Evolutionary conservation across 2,888 invertebrate species (phyloP).

Genomic region (Doris montereyensis): DNA sequence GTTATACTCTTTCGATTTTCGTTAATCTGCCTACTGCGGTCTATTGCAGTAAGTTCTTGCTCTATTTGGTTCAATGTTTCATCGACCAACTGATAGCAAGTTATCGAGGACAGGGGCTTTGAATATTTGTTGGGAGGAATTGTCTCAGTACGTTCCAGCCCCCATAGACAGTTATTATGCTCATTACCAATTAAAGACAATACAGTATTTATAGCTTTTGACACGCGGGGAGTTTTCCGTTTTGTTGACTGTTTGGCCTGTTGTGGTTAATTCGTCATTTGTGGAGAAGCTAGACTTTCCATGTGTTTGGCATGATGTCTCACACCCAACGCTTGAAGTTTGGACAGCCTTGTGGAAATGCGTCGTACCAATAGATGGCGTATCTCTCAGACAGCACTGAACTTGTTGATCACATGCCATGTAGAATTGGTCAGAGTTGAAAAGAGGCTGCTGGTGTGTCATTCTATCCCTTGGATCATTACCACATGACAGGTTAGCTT

Average conservation of each 20-base stretch:
- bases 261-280: too few relatives aligned
- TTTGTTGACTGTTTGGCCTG: too few relatives aligned
- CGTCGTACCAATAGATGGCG: neutral
- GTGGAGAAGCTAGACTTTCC: neutral
- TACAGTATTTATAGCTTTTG: slow-evolving; percentile 32
- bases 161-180: too few relatives aligned
- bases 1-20: neutral
- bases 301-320: slow-evolving; percentile 32
- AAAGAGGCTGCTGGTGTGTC: neutral
- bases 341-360: slow-evolving; percentile 15
- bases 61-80: slow-evolving; percentile 34
- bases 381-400: slow-evolving; percentile 14
- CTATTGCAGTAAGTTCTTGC: slow-evolving; percentile 22
- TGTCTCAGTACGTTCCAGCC: too few relatives aligned
- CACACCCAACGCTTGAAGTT: neutral
- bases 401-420: slow-evolving; percentile 13
- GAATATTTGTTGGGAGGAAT: neutral
- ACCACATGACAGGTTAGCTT: neutral
- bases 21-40: neutral
- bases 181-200: slow-evolving; percentile 26
- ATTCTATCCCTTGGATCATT: neutral
- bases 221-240: too few relatives aligned
- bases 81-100: slow-evolving; percentile 18
- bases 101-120: neutral
- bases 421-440: slow-evolving; percentile 1